Conservation (phyloP, 2,888 invertebrate species). For the Pediacus dermestoides region DNA sequence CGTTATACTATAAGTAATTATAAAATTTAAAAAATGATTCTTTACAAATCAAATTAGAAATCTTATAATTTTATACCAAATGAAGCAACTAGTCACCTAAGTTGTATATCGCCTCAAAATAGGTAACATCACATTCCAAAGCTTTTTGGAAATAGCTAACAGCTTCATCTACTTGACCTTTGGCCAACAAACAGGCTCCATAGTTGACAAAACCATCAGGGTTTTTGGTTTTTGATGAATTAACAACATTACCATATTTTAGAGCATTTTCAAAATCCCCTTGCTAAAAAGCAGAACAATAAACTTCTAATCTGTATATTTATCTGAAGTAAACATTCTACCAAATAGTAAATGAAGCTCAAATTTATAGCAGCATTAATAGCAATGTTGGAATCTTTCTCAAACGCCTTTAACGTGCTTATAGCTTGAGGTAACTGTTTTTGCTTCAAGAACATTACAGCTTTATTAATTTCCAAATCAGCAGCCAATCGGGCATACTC, state of each 20-base stretch:
- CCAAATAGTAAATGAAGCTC: slow-evolving; percentile 78
- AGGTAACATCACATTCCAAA: slow-evolving; percentile 73
- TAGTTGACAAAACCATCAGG: slow-evolving; percentile 81
- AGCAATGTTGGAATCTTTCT: slow-evolving; percentile 79
- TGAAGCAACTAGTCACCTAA: slow-evolving; percentile 59
- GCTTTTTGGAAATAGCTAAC: slow-evolving; percentile 71
- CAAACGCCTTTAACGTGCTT: slow-evolving; percentile 79
- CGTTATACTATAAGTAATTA: too few species aligned
- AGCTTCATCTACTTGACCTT: slow-evolving; percentile 67
- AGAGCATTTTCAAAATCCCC: slow-evolving; percentile 75
- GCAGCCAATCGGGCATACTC: slow-evolving; percentile 76
- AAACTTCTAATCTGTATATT: too few species aligned
- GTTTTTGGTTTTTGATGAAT: slow-evolving; percentile 72
- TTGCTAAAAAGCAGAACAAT: slow-evolving; percentile 56
- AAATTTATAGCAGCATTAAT: slow-evolving; percentile 83
- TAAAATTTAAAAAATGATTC: too few species aligned
- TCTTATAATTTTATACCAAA: too few species aligned
- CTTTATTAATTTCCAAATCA: slow-evolving; percentile 88
- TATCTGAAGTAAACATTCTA: too few species aligned
- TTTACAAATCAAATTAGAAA: too few species aligned
- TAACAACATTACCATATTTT: slow-evolving; percentile 70
- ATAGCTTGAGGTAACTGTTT: slow-evolving; percentile 76
- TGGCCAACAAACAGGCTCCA: slow-evolving; percentile 73
- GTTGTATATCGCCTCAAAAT: slow-evolving; percentile 82
- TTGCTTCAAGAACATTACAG: slow-evolving; percentile 78